Percentiles rank a stretch among this genome's conserved stretches.
These are phyloP conservation scores for Heliangelus exortis DNA, from an alignment of 2,797 vertebrate genomes.

Conservation along the genomic window DNA sequence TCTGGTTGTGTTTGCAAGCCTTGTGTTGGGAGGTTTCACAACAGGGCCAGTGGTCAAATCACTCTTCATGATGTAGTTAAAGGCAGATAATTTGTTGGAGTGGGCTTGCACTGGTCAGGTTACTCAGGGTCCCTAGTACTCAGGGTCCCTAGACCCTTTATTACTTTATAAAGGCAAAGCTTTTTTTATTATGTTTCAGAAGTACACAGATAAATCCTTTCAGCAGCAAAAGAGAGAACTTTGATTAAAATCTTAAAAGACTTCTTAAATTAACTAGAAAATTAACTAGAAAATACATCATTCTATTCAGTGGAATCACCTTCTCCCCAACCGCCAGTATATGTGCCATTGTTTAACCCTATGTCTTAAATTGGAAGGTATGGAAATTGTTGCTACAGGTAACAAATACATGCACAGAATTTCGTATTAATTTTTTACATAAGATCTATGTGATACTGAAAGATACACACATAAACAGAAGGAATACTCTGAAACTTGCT, in stretches of 20 bases:
- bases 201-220: neutral
- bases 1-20: neutral
- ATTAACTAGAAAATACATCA: neutral
- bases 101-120: neutral
- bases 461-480: neutral
- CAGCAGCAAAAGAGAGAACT: neutral
- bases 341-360: neutral
- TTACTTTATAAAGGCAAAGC: neutral
- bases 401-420: neutral
- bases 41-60: neutral
- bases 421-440: neutral
- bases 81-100: neutral
- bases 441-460: neutral
- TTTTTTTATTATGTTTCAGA: neutral
- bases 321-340: neutral
- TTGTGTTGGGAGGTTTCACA: fast-evolving
- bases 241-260: neutral
- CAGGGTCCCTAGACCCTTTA: neutral
- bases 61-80: neutral
- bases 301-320: neutral
- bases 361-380: neutral
- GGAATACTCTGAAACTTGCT: neutral
- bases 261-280: neutral
- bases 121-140: neutral
- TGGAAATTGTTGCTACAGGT: neutral